Percentiles rank a stretch among this genome's conserved stretches.
These are phyloP conservation scores for Paraplagusia blochii DNA, from an alignment of 2,113 vertebrate species.

Conservation along the genomic window DNA sequence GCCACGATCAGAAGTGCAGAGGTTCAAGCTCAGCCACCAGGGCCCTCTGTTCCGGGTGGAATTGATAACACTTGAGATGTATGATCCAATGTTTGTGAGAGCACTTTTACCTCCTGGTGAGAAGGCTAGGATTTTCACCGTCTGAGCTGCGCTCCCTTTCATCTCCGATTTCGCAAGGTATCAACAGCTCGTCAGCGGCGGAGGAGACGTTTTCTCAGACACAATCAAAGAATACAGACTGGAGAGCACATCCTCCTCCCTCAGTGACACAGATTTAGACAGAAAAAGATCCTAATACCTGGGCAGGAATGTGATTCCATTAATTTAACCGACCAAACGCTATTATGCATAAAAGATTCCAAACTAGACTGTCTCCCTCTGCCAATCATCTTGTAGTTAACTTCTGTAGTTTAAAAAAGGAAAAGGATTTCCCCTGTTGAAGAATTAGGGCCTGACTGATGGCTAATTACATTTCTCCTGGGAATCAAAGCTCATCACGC, in stretches of 20 bases:
- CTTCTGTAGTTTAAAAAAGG: not conserved
- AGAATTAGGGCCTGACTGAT: not conserved
- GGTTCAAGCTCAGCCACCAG: constrained; percentile 54
- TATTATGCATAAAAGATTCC: not conserved
- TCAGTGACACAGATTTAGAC: constrained; percentile 18
- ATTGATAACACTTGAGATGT: constrained; percentile 69
- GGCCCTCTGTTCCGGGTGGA: constrained; percentile 62
- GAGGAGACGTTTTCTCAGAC: constrained; percentile 56
- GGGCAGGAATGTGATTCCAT: constrained; percentile 11
- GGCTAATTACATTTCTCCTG: constrained; percentile 15
- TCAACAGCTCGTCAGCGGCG: constrained; percentile 65
- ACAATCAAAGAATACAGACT: constrained; percentile 53
- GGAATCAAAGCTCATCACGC: constrained; percentile 48
- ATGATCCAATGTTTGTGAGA: constrained; percentile 66
- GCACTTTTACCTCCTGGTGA: constrained; percentile 65
- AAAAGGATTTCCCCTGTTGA: not conserved
- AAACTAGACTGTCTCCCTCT: not conserved
- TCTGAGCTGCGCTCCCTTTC: constrained; percentile 63
- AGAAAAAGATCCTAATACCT: constrained; percentile 29
- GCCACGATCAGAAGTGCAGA: constrained; percentile 60
- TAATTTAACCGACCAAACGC: constrained; percentile 35
- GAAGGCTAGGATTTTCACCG: constrained; percentile 58
- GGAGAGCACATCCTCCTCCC: constrained; percentile 15
- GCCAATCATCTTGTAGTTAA: too few species aligned
- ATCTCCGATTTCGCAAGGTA: constrained; percentile 66